Percentiles rank a stretch among this genome's conserved stretches.
Conservation (phyloP, 2,888 invertebrate genomes). For the Brenthis daphne region DNA sequence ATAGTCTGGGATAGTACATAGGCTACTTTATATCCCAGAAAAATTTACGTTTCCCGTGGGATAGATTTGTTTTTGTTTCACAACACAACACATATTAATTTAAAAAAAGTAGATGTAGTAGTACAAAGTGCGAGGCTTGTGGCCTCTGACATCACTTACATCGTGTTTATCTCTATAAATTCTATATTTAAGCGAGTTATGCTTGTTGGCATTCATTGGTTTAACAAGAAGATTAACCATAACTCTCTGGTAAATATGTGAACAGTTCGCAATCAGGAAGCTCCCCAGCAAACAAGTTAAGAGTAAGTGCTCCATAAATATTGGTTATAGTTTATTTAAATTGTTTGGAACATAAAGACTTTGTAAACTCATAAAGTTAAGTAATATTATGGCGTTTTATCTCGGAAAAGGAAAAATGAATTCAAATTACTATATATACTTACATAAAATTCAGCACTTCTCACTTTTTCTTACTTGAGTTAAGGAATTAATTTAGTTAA, state of each 20-base stretch:
- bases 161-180: neutral
- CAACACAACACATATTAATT: too few relatives aligned
- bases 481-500: too few relatives aligned
- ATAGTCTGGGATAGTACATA: too few relatives aligned
- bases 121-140: too few relatives aligned
- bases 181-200: constrained; percentile 20
- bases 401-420: too few relatives aligned
- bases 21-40: too few relatives aligned
- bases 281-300: constrained; percentile 22
- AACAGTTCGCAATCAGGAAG: constrained; percentile 25
- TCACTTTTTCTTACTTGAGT: too few relatives aligned
- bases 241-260: constrained; percentile 34
- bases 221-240: constrained; percentile 38
- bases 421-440: too few relatives aligned
- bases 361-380: neutral
- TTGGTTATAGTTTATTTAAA: constrained; percentile 6
- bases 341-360: neutral
- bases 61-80: too few relatives aligned
- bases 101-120: too few relatives aligned
- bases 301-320: constrained; percentile 4
- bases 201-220: constrained; percentile 28
- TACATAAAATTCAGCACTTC: too few relatives aligned
- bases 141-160: neutral
- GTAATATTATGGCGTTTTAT: neutral
- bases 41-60: too few relatives aligned